phyloP scores from a whole-genome alignment of 2,888 invertebrate species.

The Perithous albicinctus region DNA sequence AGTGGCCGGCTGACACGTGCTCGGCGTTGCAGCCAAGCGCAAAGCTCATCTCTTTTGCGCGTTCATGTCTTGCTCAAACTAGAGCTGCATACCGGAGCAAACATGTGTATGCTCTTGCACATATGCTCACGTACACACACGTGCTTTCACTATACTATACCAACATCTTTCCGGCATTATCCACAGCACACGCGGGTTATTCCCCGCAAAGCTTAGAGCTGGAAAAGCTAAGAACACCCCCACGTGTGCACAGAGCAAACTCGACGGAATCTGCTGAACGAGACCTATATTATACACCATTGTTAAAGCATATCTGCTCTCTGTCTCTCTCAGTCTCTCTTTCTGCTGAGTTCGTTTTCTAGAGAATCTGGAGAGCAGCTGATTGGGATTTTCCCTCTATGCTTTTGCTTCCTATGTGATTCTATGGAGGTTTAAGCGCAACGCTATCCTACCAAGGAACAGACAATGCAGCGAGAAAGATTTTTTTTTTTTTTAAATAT shows the following conservation, averaged over 20 bases:
- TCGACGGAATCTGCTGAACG: constrained; percentile 48
- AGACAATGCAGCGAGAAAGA: not conserved
- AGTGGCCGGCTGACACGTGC: constrained; percentile 67
- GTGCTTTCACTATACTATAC: constrained; percentile 38
- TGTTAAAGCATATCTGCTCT: constrained; percentile 74
- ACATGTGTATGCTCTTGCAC: constrained; percentile 14
- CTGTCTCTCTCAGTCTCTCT: constrained; percentile 8
- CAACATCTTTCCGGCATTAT: constrained; percentile 42
- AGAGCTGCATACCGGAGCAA: not conserved
- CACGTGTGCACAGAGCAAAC: constrained; percentile 41
- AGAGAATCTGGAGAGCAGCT: constrained; percentile 80
- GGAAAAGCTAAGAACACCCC: constrained; percentile 43
- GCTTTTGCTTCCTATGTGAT: constrained; percentile 46
- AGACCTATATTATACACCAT: constrained; percentile 67
- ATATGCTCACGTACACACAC: constrained; percentile 16
- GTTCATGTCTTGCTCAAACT: constrained; percentile 5
- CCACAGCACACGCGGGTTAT: constrained; percentile 45
- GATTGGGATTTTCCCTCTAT: constrained; percentile 80
- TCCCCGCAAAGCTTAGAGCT: constrained; percentile 50
- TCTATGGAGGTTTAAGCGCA: constrained; percentile 32
- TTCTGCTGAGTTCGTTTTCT: constrained; percentile 70
- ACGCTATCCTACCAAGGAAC: not conserved
- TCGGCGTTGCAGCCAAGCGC: constrained; percentile 57
- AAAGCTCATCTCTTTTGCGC: constrained; percentile 55
- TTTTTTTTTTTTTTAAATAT: constrained; percentile 8